These are phyloP conservation scores for Agonopterix arenella DNA, from an alignment of 2,888 invertebrate species.

Conservation along the genomic window DNA sequence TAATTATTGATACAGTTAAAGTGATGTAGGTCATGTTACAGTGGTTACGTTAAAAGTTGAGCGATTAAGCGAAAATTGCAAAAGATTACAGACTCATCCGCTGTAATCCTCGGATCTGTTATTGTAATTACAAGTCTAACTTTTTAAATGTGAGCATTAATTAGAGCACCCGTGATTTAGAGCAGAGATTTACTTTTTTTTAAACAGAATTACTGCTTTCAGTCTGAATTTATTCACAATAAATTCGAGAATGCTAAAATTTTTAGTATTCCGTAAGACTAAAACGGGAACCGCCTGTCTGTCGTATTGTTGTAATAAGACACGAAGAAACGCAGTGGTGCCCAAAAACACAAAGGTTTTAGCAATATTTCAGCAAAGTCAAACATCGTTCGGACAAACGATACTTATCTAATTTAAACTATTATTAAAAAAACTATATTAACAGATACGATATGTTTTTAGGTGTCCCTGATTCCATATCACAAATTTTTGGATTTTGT, in stretches of 20 bases:
- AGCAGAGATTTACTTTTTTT: conserved; percentile 25
- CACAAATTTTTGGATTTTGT: no score
- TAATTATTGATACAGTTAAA: conserved; percentile 14
- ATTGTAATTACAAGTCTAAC: conserved; percentile 61
- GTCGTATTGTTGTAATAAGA: no score
- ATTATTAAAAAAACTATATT: no score
- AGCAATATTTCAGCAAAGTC: no score
- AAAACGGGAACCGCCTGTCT: no score
- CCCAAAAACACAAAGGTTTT: no score
- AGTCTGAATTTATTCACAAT: not conserved
- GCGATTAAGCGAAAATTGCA: conserved; percentile 72
- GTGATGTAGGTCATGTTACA: conserved; percentile 30
- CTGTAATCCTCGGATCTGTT: conserved; percentile 55
- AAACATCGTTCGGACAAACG: no score
- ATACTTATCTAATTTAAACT: no score
- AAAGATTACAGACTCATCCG: conserved; percentile 59
- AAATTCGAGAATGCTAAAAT: not conserved
- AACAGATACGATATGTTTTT: no score
- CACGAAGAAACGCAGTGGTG: no score
- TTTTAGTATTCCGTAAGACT: not conserved
- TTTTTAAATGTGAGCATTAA: conserved; percentile 57
- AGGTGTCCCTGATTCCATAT: no score
- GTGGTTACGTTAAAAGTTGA: conserved; percentile 43
- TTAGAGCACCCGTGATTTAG: conserved; percentile 52
- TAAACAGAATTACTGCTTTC: not conserved